Evolutionary conservation across 2,888 invertebrate species (phyloP).

Genomic region (Apamea crenata): DNA sequence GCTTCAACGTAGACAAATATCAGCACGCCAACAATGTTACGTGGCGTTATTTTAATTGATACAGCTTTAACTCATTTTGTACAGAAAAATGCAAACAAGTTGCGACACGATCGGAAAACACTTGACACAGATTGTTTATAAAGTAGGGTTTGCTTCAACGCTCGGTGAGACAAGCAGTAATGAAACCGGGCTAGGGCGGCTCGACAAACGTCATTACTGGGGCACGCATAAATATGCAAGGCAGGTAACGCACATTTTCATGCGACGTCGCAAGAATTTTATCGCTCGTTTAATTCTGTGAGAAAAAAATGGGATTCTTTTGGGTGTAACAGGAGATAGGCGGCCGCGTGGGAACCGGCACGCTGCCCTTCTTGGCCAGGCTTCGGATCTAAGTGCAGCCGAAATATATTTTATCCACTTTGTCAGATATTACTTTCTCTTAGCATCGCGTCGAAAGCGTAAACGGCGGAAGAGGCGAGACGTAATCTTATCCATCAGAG

Average conservation of each 20-base stretch:
- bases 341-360: constrained; percentile 87
- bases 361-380: constrained; percentile 77
- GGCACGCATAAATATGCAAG: constrained; percentile 90
- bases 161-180: constrained; percentile 82
- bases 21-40: constrained; percentile 70
- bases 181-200: constrained; percentile 83
- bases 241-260: constrained; percentile 91
- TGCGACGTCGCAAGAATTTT: constrained; percentile 90
- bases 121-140: constrained; percentile 86
- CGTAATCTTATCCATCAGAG: constrained; percentile 87
- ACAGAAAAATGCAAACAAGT: constrained; percentile 82
- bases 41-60: constrained; percentile 78
- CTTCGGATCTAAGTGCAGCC: constrained; percentile 87
- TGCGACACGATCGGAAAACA: constrained; percentile 82
- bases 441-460: constrained; percentile 81
- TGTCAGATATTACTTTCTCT: constrained; percentile 87
- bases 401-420: constrained; percentile 86
- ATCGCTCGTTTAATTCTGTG: constrained; percentile 90
- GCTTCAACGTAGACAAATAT: constrained; percentile 75
- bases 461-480: constrained; percentile 79
- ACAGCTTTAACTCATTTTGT: constrained; percentile 77
- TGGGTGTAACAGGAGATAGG: constrained; percentile 86
- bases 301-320: constrained; percentile 88
- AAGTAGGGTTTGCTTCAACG: constrained; percentile 82
- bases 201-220: constrained; percentile 89